Evolutionary conservation across 2,888 invertebrate species (phyloP).

Genomic region (Crepidodera aurea): DNA sequence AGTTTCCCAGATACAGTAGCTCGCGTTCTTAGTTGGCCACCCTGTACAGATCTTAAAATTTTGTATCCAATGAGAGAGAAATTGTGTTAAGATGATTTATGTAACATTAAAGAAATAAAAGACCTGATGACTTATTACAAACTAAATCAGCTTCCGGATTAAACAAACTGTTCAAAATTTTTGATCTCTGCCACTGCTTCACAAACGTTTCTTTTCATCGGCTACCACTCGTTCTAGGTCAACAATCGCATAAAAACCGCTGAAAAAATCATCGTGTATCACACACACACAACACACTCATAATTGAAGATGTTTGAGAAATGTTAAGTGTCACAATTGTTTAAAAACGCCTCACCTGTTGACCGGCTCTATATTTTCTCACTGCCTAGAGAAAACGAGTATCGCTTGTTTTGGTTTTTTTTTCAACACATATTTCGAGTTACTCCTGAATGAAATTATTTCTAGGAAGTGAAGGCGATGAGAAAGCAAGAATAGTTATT

Average conservation of each 20-base stretch:
- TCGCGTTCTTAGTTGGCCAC: too few relatives aligned
- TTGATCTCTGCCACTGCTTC: slow-evolving; percentile 20
- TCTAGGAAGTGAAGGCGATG: slow-evolving; percentile 7
- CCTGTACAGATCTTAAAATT: too few relatives aligned
- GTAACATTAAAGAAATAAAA: too few relatives aligned
- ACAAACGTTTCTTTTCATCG: slow-evolving; percentile 22
- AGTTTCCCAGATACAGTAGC: too few relatives aligned
- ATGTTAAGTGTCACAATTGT: slow-evolving; percentile 30
- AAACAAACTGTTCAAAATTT: too few relatives aligned
- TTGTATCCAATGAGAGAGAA: too few relatives aligned
- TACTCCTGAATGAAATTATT: slow-evolving; percentile 5
- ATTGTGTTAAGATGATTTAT: too few relatives aligned
- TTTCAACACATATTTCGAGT: too few relatives aligned
- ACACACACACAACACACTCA: slow-evolving; percentile 16
- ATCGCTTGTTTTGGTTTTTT: not conserved
- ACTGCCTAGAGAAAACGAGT: slow-evolving; percentile 9
- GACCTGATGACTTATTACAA: too few relatives aligned
- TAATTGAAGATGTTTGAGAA: slow-evolving; percentile 31
- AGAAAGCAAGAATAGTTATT: not conserved
- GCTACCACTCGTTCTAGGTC: slow-evolving; percentile 28
- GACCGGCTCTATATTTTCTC: slow-evolving; percentile 17
- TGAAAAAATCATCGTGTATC: slow-evolving; percentile 31
- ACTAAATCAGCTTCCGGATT: too few relatives aligned
- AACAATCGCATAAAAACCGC: slow-evolving; percentile 34
- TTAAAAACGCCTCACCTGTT: slow-evolving; percentile 25